phyloP scores from a whole-genome alignment of 2,113 vertebrate species.

The Catharus minimus region DNA sequence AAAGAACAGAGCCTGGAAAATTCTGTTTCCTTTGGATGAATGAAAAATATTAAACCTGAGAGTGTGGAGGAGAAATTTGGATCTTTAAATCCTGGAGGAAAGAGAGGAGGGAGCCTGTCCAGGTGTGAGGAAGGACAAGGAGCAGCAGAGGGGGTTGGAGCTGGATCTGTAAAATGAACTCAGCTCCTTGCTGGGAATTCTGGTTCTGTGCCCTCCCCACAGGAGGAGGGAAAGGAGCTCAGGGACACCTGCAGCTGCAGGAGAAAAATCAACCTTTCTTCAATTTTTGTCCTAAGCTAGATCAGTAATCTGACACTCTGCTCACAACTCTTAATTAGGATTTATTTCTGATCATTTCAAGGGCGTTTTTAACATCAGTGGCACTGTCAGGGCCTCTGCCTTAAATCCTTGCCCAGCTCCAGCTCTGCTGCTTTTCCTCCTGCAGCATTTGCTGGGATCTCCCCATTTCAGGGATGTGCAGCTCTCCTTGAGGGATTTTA shows the following conservation, averaged over 20 bases:
- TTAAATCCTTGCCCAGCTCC: background rate
- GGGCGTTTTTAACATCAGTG: background rate
- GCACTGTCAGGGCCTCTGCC: background rate
- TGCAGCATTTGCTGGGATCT: slow-evolving; percentile 18
- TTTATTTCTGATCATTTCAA: background rate
- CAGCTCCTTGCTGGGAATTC: background rate
- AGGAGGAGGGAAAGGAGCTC: background rate
- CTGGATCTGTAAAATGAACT: background rate
- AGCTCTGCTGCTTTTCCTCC: slow-evolving; percentile 9
- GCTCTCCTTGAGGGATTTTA: slow-evolving; percentile 26
- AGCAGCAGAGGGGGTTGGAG: background rate
- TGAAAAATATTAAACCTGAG: background rate
- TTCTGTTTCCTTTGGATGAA: background rate
- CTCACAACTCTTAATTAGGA: background rate
- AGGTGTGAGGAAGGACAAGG: background rate
- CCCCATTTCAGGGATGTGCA: background rate
- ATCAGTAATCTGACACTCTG: background rate
- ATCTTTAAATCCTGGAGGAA: background rate
- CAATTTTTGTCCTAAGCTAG: background rate
- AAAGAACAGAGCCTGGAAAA: background rate
- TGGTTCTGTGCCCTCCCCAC: background rate
- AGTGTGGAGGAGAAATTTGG: background rate
- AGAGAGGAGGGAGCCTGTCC: background rate
- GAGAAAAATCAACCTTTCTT: background rate
- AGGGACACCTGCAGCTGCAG: background rate